Evolutionary conservation across 2,113 vertebrate genomes (phyloP).

Genomic region (Rhinolophus ferrumequinum): DNA sequence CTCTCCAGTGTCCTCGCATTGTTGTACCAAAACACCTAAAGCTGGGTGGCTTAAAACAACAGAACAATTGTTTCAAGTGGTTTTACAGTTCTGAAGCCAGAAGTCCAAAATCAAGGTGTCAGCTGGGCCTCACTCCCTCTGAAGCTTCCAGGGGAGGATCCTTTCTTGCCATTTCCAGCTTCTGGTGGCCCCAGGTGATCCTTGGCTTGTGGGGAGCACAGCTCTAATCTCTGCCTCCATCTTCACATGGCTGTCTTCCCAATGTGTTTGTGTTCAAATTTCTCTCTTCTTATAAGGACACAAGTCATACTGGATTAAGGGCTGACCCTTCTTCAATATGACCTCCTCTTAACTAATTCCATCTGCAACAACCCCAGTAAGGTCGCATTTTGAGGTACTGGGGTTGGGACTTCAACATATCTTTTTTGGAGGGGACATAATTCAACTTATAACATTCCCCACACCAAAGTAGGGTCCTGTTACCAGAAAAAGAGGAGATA

Average conservation of each 20-base stretch:
- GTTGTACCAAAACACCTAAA: not conserved
- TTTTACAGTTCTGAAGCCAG: not conserved
- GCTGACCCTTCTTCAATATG: not conserved
- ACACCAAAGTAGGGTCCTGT: not conserved
- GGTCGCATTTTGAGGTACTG: not conserved
- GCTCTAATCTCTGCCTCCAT: not conserved
- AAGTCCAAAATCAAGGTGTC: not conserved
- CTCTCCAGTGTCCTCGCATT: not conserved
- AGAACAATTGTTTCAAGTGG: not conserved
- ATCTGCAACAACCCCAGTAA: not conserved
- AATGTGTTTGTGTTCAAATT: not conserved
- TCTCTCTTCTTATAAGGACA: not conserved
- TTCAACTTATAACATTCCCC: not conserved
- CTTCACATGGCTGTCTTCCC: not conserved
- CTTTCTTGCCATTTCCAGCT: not conserved
- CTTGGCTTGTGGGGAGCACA: not conserved
- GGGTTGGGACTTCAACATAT: not conserved
- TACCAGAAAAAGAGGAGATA: not conserved
- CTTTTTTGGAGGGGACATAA: not conserved
- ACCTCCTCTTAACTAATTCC: not conserved
- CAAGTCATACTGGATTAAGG: not conserved
- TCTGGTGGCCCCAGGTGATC: not conserved
- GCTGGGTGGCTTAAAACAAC: not conserved
- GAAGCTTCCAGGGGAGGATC: not conserved
- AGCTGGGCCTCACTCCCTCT: too few species aligned